These are phyloP conservation scores for Amblyornis subalaris DNA, from an alignment of 2,113 vertebrate species.

Conservation along the genomic window DNA sequence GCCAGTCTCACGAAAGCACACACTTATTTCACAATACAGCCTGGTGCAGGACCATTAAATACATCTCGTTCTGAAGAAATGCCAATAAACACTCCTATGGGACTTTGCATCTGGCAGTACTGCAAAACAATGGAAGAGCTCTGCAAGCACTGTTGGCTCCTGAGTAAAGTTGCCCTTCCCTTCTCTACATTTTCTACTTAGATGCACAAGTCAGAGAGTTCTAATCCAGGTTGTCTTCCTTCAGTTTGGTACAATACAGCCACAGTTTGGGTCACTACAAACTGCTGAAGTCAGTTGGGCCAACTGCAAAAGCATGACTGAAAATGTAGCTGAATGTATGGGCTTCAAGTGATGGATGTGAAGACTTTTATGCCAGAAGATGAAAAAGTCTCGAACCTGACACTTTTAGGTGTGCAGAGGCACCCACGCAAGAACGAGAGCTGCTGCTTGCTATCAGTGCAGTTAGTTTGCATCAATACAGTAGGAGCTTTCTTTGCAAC, in stretches of 20 bases:
- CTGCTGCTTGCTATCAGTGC: neutral
- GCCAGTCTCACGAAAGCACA: neutral
- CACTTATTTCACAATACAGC: neutral
- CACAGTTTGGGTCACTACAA: neutral
- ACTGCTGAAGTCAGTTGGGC: neutral
- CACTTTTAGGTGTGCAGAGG: neutral
- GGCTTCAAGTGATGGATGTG: neutral
- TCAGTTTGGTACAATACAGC: neutral
- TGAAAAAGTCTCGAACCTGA: neutral
- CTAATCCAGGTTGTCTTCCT: neutral
- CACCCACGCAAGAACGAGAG: neutral
- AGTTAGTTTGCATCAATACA: neutral
- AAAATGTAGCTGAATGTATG: neutral
- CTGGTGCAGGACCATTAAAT: neutral
- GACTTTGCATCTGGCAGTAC: neutral
- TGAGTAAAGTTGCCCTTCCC: fast-evolving
- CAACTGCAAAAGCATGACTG: neutral
- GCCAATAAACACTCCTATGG: neutral
- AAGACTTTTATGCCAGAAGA: neutral
- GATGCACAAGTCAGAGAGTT: neutral
- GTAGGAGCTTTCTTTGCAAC: neutral
- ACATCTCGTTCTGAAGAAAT: neutral
- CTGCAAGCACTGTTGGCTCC: neutral
- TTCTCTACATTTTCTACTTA: neutral
- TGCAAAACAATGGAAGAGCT: neutral